phyloP scores from a whole-genome alignment of 2,113 vertebrate genomes.

The Nothoprocta perdicaria region DNA sequence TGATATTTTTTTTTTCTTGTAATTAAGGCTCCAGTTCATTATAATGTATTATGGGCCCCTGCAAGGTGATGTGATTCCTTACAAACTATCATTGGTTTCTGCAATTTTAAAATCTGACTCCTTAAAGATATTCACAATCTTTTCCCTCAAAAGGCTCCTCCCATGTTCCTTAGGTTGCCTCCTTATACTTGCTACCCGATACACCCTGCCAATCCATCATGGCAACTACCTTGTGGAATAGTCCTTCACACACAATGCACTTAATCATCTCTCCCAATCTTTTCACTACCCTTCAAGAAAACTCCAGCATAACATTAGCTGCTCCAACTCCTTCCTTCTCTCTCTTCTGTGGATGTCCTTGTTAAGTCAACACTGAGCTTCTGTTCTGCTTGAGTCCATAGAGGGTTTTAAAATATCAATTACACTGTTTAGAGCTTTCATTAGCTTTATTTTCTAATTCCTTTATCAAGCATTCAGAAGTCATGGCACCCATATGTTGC shows the following conservation, averaged over 20 bases:
- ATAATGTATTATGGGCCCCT: neutral
- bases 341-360: neutral
- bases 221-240: neutral
- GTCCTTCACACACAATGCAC: conserved; percentile 4
- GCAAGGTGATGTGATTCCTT: neutral
- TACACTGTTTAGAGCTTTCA: neutral
- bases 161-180: neutral
- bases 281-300: conserved; percentile 35
- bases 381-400: neutral
- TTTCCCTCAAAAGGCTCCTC: neutral
- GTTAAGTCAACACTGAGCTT: neutral
- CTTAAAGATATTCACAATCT: neutral
- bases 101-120: neutral
- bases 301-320: conserved; percentile 19
- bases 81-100: neutral
- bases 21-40: neutral
- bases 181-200: neutral
- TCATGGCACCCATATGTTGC: conserved; percentile 37
- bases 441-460: conserved; percentile 18
- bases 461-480: conserved; percentile 13
- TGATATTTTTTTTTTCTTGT: neutral
- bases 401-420: neutral
- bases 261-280: conserved; percentile 25
- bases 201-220: neutral
- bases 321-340: neutral